Evolutionary conservation across 2,888 invertebrate genomes (phyloP).

Genomic region (Poecilus cupreus): DNA sequence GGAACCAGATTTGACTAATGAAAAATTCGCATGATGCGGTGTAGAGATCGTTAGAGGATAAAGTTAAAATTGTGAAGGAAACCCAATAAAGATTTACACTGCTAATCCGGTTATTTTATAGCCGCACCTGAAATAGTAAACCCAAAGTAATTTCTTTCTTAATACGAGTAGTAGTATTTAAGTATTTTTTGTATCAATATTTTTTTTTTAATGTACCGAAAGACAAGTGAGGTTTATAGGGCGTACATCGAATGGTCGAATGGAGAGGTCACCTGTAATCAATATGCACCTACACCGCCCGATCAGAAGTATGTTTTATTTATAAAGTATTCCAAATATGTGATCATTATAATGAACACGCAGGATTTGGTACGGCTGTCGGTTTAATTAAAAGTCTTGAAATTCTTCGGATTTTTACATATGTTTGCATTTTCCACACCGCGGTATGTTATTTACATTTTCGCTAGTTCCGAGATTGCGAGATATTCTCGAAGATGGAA

Average conservation of each 20-base stretch:
- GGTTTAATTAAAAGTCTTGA: conserved; percentile 32
- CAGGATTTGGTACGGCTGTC: not conserved
- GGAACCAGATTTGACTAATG: too few relatives aligned
- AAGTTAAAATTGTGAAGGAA: too few relatives aligned
- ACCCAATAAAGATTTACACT: too few relatives aligned
- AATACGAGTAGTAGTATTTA: too few relatives aligned
- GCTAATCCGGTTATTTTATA: too few relatives aligned
- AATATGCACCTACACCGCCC: not conserved
- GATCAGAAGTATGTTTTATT: conserved; percentile 37
- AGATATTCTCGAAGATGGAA: not conserved
- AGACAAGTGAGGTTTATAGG: not conserved
- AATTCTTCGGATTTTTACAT: conserved; percentile 20
- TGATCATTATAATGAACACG: conserved; percentile 12
- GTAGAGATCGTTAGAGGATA: too few relatives aligned
- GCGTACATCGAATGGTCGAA: not conserved
- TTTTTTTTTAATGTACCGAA: too few relatives aligned
- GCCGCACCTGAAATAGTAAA: too few relatives aligned
- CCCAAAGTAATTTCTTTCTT: too few relatives aligned
- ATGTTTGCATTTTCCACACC: conserved; percentile 23
- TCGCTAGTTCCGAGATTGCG: not conserved
- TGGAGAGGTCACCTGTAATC: not conserved
- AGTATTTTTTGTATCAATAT: too few relatives aligned
- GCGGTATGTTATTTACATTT: conserved; percentile 10
- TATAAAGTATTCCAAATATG: conserved; percentile 35
- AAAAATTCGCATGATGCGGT: too few relatives aligned